Evolutionary conservation across 35 echinoderm and acorn worm genomes (phyloP).

Genomic region (Ophioderma brevispina): DNA sequence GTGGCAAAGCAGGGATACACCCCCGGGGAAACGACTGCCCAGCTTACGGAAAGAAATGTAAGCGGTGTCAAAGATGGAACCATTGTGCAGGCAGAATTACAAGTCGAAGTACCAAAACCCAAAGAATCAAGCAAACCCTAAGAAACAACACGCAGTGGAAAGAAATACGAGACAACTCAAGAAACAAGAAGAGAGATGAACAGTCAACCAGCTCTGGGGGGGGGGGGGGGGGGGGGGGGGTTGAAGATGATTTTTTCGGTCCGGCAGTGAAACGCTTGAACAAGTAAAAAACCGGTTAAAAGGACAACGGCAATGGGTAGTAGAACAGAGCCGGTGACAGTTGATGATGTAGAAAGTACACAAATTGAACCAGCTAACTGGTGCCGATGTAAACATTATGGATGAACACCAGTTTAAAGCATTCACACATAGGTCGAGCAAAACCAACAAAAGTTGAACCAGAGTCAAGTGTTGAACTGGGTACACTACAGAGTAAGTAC

Average conservation of each 20-base stretch:
- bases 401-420: constrained; percentile 54
- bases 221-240: too few species aligned
- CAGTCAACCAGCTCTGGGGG: neutral
- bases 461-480: constrained; percentile 11
- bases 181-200: too few species aligned
- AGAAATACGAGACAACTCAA: too few species aligned
- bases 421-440: constrained; percentile 27
- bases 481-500: constrained; percentile 17
- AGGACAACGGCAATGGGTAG: too few species aligned
- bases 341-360: constrained; percentile 2
- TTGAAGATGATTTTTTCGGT: too few species aligned
- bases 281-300: neutral
- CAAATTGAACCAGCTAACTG: constrained; percentile 7
- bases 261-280: too few species aligned
- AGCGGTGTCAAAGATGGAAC: constrained; percentile 16
- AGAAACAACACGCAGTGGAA: too few species aligned
- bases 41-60: constrained; percentile 51
- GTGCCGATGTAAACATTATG: constrained; percentile 68
- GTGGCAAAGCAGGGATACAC: constrained; percentile 26
- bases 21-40: constrained; percentile 37
- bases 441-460: neutral
- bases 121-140: neutral
- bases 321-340: constrained; percentile 6
- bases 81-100: constrained; percentile 24
- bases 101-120: neutral